phyloP scores from a whole-genome alignment of 2,797 vertebrate genomes.

The Decapterus maruadsi region DNA sequence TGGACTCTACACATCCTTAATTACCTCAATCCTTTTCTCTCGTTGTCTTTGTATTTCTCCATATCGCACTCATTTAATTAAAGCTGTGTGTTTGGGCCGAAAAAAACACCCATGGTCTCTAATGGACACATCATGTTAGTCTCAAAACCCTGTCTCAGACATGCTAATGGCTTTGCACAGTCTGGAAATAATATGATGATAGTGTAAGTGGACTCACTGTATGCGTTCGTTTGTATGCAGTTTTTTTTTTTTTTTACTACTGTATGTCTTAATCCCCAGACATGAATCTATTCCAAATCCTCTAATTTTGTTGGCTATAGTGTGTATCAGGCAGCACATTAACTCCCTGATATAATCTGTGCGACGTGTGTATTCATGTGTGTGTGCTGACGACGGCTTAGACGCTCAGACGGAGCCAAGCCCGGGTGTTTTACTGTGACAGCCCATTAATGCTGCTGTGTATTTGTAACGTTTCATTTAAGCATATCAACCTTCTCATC shows the following conservation, averaged over 20 bases:
- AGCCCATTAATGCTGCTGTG: conserved; percentile 49
- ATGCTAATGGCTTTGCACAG: conserved; percentile 10
- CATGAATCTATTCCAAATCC: conserved; percentile 25
- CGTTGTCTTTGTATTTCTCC: conserved; percentile 7
- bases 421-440: conserved; percentile 32
- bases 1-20: conserved; percentile 2
- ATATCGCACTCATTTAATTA: conserved; percentile 5
- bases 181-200: conserved; percentile 1
- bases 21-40: not conserved
- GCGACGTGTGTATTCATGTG: conserved; percentile 7
- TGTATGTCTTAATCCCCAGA: conserved; percentile 16
- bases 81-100: not conserved
- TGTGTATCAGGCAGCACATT: conserved; percentile 35
- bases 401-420: conserved; percentile 4
- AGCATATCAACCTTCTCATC: conserved; percentile 68
- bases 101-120: conserved; percentile 14
- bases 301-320: conserved; percentile 31
- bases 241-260: conserved; percentile 32
- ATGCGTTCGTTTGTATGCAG: not conserved
- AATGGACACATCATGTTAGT: conserved; percentile 24
- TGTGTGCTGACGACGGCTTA: conserved; percentile 7
- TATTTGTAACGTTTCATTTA: conserved; percentile 71
- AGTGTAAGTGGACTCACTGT: not conserved
- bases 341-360: conserved; percentile 42
- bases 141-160: conserved; percentile 16